These are phyloP conservation scores for Drosophila pseudoobscura DNA, from an alignment of 1,140 invertebrate species.

Conservation along the genomic window DNA sequence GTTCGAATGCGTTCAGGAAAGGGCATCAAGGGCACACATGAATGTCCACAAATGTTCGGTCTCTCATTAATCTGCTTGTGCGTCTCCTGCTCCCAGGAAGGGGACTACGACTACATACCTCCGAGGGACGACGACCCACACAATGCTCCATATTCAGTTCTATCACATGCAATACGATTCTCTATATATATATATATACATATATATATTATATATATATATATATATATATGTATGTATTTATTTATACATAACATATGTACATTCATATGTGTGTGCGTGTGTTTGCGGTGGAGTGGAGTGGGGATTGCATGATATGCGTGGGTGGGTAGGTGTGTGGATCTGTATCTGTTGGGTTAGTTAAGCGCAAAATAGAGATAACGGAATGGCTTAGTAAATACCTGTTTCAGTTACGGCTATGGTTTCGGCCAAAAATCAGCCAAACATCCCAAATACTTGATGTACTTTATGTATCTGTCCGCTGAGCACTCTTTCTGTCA, in stretches of 20 bases:
- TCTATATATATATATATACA: slow-evolving; percentile 15
- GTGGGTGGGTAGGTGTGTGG: slow-evolving; percentile 3
- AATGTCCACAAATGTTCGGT: slow-evolving; percentile 15
- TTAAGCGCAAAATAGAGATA: slow-evolving; percentile 43
- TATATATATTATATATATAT: slow-evolving; percentile 1
- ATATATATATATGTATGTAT: background rate
- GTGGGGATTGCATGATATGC: slow-evolving; percentile 21
- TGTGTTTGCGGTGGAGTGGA: slow-evolving; percentile 9
- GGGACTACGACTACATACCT: slow-evolving; percentile 32
- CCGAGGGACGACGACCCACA: slow-evolving; percentile 14
- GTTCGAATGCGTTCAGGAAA: background rate
- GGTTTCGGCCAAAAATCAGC: slow-evolving; percentile 2
- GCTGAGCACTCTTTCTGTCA: too few relatives aligned
- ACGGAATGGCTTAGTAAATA: slow-evolving; percentile 47
- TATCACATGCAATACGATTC: slow-evolving; percentile 39
- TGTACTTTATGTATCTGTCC: too few relatives aligned
- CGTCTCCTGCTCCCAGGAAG: background rate
- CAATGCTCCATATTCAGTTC: slow-evolving; percentile 6
- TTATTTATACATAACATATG: slow-evolving; percentile 19
- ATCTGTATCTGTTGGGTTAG: slow-evolving; percentile 38
- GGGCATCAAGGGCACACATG: slow-evolving; percentile 1
- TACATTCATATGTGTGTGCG: slow-evolving; percentile 8
- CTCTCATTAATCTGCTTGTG: background rate
- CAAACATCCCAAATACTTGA: background rate
- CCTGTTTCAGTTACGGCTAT: slow-evolving; percentile 36